Conservation (phyloP, 2,113 vertebrate genomes). For the Galemys pyrenaicus region DNA sequence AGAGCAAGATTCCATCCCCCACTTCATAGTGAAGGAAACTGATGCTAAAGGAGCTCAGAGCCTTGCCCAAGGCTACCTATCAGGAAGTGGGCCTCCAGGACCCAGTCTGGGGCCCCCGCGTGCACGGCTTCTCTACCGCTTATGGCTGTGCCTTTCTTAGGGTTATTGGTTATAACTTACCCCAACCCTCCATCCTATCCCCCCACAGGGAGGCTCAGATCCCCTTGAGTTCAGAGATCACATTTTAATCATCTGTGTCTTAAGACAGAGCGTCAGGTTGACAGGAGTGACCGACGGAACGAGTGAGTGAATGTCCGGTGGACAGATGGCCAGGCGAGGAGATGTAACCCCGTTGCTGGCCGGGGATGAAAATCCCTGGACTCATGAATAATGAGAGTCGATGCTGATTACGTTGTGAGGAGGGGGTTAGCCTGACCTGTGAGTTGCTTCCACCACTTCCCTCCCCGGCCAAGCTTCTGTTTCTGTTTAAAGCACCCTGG, state of each 20-base stretch:
- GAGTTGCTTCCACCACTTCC: conserved; percentile 44
- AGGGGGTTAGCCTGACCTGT: conserved; percentile 58
- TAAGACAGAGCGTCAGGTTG: not conserved
- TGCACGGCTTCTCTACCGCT: not conserved
- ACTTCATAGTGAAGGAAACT: not conserved
- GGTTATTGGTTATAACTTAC: not conserved
- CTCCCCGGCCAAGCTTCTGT: conserved; percentile 84
- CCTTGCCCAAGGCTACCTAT: not conserved
- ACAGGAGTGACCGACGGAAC: not conserved
- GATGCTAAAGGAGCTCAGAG: not conserved
- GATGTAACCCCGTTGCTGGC: not conserved
- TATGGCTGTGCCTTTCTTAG: not conserved
- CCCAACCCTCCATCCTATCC: not conserved
- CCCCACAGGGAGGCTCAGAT: not conserved
- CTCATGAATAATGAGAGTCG: conserved; percentile 53
- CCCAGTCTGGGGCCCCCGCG: not conserved
- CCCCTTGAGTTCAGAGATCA: not conserved
- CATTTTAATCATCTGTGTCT: not conserved
- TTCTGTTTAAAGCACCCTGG: conserved; percentile 85
- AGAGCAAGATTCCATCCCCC: not conserved
- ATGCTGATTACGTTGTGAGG: conserved; percentile 54
- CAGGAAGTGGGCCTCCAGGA: not conserved
- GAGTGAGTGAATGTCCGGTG: not conserved
- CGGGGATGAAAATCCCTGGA: conserved; percentile 32
- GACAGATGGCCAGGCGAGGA: not conserved